Conservation (phyloP, 2,888 invertebrate genomes). For the Sepiola atlantica region DNA sequence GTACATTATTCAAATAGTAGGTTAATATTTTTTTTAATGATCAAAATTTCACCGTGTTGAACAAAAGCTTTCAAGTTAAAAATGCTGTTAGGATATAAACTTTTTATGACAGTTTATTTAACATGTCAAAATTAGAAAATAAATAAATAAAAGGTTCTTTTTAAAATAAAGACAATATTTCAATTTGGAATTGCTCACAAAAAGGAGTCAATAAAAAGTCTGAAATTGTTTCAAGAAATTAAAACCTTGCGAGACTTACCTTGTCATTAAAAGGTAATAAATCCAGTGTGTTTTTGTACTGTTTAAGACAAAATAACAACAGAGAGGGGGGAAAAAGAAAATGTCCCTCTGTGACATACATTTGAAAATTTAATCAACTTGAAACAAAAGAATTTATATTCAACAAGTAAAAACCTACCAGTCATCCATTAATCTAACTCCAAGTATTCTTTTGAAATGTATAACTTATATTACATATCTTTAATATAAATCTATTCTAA, state of each 20-base stretch:
- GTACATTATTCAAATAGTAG: background rate
- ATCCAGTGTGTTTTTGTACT: conserved; percentile 32
- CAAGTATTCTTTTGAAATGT: too few species aligned
- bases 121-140: too few species aligned
- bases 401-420: too few species aligned
- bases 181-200: background rate
- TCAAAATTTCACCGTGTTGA: background rate
- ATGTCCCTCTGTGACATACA: background rate
- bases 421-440: too few species aligned
- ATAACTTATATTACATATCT: too few species aligned
- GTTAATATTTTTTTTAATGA: background rate
- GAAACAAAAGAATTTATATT: background rate
- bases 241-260: background rate
- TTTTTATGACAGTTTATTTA: background rate
- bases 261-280: conserved; percentile 23
- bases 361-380: background rate
- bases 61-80: background rate
- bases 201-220: background rate
- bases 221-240: background rate
- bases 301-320: background rate
- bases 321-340: background rate
- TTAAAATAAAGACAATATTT: background rate
- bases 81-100: background rate
- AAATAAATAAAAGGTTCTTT: background rate
- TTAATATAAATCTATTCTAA: too few species aligned